phyloP scores from a whole-genome alignment of 2,113 vertebrate species.

The Kryptolebias marmoratus region DNA sequence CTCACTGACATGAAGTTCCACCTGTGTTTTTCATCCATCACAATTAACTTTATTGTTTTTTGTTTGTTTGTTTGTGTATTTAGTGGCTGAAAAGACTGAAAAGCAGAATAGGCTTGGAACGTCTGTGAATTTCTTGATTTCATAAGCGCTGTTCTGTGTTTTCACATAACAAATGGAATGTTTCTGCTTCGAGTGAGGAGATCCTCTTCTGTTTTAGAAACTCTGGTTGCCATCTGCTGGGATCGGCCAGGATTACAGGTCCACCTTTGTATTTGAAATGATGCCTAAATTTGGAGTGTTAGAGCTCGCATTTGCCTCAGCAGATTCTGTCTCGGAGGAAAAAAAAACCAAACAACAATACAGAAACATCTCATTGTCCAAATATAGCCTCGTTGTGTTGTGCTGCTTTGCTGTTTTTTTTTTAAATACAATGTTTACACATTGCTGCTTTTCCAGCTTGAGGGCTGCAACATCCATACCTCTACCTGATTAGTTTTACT shows the following conservation, averaged over 20 bases:
- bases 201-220: slow-evolving; percentile 30
- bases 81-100: background rate
- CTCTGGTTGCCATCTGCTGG: slow-evolving; percentile 68
- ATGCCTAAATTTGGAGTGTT: slow-evolving; percentile 8
- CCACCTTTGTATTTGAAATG: slow-evolving; percentile 1
- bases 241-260: slow-evolving; percentile 36
- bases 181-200: slow-evolving; percentile 6
- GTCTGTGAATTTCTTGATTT: slow-evolving; percentile 14
- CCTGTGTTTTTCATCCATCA: background rate
- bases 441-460: slow-evolving; percentile 19
- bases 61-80: slow-evolving; percentile 5
- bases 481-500: slow-evolving; percentile 24
- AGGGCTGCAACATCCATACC: background rate
- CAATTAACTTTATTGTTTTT: slow-evolving; percentile 17
- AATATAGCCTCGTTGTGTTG: slow-evolving; percentile 4
- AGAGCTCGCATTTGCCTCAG: background rate
- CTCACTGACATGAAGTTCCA: background rate
- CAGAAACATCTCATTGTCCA: slow-evolving; percentile 11
- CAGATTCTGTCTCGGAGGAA: slow-evolving; percentile 9
- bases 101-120: background rate
- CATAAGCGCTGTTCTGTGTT: background rate
- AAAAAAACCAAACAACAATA: background rate
- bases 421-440: background rate
- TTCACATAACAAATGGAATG: background rate
- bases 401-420: background rate